Conservation (phyloP, 2,797 vertebrate species). For the Myotis findleyi region DNA sequence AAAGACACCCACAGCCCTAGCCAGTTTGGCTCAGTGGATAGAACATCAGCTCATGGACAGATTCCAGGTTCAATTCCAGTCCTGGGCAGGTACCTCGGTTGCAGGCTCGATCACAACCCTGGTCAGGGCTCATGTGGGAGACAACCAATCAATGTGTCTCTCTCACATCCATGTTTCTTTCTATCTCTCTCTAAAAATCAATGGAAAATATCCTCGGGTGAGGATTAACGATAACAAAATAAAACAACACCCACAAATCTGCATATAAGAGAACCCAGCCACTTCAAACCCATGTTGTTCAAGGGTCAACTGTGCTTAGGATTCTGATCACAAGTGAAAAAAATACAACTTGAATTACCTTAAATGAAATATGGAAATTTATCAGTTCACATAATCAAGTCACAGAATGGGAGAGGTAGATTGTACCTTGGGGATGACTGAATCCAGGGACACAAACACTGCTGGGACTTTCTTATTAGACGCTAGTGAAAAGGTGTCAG, state of each 20-base stretch:
- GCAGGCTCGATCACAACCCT: no score
- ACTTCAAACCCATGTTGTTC: neutral
- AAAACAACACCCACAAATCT: neutral
- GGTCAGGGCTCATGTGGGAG: no score
- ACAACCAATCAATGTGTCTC: no score
- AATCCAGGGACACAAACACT: neutral
- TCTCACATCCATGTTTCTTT: no score
- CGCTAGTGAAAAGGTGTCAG: neutral
- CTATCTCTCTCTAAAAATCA: no score
- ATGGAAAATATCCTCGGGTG: no score
- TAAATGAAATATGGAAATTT: constrained; percentile 46
- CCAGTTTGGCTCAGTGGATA: no score
- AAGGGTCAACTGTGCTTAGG: neutral
- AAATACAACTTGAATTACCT: neutral
- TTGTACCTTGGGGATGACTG: neutral
- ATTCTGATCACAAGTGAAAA: constrained; percentile 15
- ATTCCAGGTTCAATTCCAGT: no score
- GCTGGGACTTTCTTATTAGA: neutral
- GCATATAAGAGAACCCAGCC: neutral
- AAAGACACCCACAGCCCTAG: neutral
- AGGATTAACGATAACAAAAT: no score
- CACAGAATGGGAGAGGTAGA: neutral
- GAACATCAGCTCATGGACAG: no score
- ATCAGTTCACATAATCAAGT: neutral
- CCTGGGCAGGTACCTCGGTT: no score